Conservation (phyloP, 2,797 vertebrate species). For the Prunella strophiata region DNA sequence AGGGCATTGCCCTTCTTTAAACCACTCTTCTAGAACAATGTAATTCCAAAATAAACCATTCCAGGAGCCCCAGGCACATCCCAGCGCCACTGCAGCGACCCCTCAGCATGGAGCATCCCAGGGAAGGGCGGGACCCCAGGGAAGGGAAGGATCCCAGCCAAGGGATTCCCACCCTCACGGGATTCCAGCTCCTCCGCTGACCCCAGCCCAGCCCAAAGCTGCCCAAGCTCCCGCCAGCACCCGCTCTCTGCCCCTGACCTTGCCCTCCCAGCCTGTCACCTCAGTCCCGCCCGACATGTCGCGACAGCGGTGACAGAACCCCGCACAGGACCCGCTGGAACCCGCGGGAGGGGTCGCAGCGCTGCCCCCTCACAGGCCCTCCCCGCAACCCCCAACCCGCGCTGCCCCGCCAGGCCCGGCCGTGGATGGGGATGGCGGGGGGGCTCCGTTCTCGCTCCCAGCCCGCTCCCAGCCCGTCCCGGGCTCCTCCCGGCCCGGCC, state of each 20-base stretch:
- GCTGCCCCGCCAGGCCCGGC: no score
- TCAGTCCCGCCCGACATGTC: neutral
- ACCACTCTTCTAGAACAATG: rapidly evolving
- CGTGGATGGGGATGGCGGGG: no score
- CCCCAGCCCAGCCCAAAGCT: rapidly evolving
- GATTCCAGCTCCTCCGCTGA: rapidly evolving
- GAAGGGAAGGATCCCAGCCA: no score
- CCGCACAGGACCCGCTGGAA: rapidly evolving
- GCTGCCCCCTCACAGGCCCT: neutral
- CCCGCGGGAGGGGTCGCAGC: neutral
- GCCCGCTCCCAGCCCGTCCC: neutral
- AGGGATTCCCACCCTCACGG: neutral
- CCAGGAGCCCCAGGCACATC: neutral
- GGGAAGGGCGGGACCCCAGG: neutral
- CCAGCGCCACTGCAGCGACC: rapidly evolving
- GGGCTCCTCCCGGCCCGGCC: neutral
- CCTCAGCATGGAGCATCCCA: rapidly evolving
- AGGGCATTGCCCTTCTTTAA: neutral
- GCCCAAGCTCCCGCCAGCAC: rapidly evolving
- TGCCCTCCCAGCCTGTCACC: neutral
- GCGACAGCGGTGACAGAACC: rapidly evolving
- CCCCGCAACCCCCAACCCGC: neutral
- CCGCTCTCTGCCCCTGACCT: neutral
- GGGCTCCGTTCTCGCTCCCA: neutral
- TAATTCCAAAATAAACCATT: rapidly evolving